phyloP scores from a whole-genome alignment of 2,113 vertebrate species.

The Actenoides lindsayi region DNA sequence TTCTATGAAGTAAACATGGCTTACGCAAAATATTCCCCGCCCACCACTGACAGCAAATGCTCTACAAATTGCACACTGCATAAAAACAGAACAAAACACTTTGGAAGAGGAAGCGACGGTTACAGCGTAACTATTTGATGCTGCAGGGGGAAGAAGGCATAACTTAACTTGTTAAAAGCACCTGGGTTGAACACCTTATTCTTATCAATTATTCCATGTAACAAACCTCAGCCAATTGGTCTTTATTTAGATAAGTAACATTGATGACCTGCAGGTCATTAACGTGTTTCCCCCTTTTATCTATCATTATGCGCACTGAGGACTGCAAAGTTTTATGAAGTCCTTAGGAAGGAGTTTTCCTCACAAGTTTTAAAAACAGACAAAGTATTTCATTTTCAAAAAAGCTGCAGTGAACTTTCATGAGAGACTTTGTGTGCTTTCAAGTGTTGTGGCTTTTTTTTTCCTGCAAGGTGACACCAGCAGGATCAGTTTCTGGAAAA shows the following conservation, averaged over 20 bases:
- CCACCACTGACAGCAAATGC: not conserved
- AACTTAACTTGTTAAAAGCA: not conserved
- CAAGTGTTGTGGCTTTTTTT: not conserved
- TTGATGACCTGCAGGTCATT: not conserved
- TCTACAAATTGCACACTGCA: not conserved
- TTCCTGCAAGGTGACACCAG: not conserved
- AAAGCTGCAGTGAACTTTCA: not conserved
- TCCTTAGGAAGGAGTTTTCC: not conserved
- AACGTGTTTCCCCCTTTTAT: not conserved
- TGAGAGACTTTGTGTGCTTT: not conserved
- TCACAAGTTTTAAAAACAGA: not conserved
- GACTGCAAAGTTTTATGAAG: not conserved
- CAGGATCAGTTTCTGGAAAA: not conserved
- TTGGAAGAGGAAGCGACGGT: not conserved
- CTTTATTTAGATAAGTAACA: not conserved
- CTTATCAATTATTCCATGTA: not conserved
- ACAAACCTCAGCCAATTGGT: not conserved
- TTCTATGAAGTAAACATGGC: not conserved
- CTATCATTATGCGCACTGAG: not conserved
- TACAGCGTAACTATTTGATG: not conserved
- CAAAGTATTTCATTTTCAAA: not conserved
- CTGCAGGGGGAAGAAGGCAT: not conserved
- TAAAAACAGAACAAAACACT: not conserved
- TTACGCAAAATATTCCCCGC: not conserved
- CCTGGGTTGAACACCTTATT: not conserved